These are phyloP conservation scores for Apeltes quadracus DNA, from an alignment of 2,113 vertebrate species.

Conservation along the genomic window DNA sequence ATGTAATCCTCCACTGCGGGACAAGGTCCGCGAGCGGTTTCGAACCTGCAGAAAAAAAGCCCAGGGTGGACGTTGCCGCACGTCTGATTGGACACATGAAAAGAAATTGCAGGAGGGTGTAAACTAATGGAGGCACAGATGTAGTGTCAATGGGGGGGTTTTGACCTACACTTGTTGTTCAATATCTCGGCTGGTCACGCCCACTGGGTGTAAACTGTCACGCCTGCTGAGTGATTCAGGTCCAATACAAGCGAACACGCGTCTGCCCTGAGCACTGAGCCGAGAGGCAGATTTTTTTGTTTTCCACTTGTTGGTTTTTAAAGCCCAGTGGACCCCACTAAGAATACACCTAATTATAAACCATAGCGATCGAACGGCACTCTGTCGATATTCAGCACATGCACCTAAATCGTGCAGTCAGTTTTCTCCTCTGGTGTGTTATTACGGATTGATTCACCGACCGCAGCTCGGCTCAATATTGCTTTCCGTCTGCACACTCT, in stretches of 20 bases:
- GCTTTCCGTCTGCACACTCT: not conserved
- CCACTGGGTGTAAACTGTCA: slow-evolving; percentile 17
- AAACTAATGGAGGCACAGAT: slow-evolving; percentile 30
- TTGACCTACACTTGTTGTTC: slow-evolving; percentile 39
- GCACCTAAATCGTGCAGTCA: not conserved
- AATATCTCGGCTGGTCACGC: not conserved
- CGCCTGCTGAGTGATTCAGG: slow-evolving; percentile 44
- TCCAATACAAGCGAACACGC: slow-evolving; percentile 42
- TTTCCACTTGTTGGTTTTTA: slow-evolving; percentile 14
- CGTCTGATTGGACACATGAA: slow-evolving; percentile 7
- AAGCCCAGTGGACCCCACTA: slow-evolving; percentile 11
- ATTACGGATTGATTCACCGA: slow-evolving; percentile 3
- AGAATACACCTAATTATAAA: not conserved
- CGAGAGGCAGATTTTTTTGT: slow-evolving; percentile 42
- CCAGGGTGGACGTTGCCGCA: not conserved
- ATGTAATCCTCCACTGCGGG: slow-evolving; percentile 31
- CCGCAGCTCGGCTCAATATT: not conserved
- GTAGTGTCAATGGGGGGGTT: slow-evolving; percentile 11
- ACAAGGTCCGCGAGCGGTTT: slow-evolving; percentile 29
- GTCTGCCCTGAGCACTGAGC: not conserved
- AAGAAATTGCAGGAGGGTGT: slow-evolving; percentile 20
- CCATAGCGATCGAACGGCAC: not conserved
- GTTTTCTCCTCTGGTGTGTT: not conserved
- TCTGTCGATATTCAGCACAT: not conserved
- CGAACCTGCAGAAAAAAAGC: slow-evolving; percentile 21